Conservation (phyloP, 2,113 vertebrate species). For the Ramphastos sulfuratus region DNA sequence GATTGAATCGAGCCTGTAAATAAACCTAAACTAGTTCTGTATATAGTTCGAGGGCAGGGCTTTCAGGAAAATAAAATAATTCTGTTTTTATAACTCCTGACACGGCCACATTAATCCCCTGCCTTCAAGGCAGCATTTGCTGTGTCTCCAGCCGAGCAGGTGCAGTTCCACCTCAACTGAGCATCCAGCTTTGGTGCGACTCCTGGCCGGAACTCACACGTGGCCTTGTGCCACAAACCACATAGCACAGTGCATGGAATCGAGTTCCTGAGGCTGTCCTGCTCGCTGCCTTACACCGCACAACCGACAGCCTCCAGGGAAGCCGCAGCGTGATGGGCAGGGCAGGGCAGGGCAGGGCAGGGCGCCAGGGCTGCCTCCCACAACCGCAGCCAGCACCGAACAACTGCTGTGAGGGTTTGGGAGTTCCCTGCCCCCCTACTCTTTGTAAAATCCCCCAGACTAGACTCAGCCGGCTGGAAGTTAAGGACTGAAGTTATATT, state of each 20-base stretch:
- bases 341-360: neutral
- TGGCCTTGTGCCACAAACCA: neutral
- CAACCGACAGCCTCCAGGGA: accelerated
- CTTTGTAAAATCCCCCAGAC: too few relatives aligned
- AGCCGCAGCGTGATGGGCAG: neutral
- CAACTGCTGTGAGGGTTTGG: too few relatives aligned
- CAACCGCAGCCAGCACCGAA: neutral
- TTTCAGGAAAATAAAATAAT: too few relatives aligned
- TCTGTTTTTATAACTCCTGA: too few relatives aligned
- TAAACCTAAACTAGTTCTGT: too few relatives aligned
- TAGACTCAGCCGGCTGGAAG: too few relatives aligned
- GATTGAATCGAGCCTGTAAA: too few relatives aligned
- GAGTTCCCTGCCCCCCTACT: too few relatives aligned
- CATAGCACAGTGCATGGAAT: neutral
- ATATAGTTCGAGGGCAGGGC: too few relatives aligned
- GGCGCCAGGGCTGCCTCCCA: neutral
- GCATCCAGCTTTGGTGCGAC: too few relatives aligned
- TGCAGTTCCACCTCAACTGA: neutral
- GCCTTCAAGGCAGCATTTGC: neutral
- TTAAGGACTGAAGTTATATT: too few relatives aligned
- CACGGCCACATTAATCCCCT: too few relatives aligned
- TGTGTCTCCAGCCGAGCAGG: accelerated
- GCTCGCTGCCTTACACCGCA: neutral
- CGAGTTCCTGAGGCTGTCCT: neutral
- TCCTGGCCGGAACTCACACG: neutral